Base-by-base conservation (phyloP, 2,888 invertebrate species). In the Cosmorhoe ocellata region DNA sequence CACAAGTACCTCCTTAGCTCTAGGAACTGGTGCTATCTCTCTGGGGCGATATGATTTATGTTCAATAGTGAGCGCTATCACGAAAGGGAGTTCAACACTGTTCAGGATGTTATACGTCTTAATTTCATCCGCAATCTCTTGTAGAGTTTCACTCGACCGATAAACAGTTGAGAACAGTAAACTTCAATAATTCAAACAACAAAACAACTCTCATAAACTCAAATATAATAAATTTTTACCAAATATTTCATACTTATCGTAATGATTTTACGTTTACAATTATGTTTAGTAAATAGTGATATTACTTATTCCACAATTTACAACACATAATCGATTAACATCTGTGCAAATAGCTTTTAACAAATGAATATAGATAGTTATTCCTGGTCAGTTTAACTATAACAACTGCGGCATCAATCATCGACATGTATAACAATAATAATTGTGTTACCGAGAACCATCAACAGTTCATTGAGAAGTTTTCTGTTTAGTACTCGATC, bases 41-140 rank as follows among this genome's bases (percentile, higher is more conserved):
- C 48, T 59, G 58, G 63, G 70, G 65, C 71, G 68, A 58, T 68
- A 62, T 79, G 73, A 82, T 80, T 81, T 79, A 81, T 77, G 68
- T 63, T 65, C 64, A 64, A 66, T 61, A 67, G 59, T 61, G 59
- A 54, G 58, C 66, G 69, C 69, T 79, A 78, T 76, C 76, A 73
- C 46, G 54, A 60, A 64, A 67, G 65, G 64, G 69, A 74, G 77
- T 81, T 79, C 79, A 78, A 69, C 67, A 66, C 61, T 70, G 67
- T 67, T 76, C 77, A 83, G 78, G 81, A 81, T 81, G 79, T 76
- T 74, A 72, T 58, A 73, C 72, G 69, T 80, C 81, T 83, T 78
- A 79, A 82, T 79, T 77, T 76, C 70, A 73, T 69, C 66, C 66
- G 56, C 63, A 66, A 59, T 63, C 63, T 58, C 58, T 3, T 44